Evolutionary conservation across 2,113 vertebrate species (phyloP), one percentile per base, ranked within the genome.

Genomic region (Platanista minor): DNA sequence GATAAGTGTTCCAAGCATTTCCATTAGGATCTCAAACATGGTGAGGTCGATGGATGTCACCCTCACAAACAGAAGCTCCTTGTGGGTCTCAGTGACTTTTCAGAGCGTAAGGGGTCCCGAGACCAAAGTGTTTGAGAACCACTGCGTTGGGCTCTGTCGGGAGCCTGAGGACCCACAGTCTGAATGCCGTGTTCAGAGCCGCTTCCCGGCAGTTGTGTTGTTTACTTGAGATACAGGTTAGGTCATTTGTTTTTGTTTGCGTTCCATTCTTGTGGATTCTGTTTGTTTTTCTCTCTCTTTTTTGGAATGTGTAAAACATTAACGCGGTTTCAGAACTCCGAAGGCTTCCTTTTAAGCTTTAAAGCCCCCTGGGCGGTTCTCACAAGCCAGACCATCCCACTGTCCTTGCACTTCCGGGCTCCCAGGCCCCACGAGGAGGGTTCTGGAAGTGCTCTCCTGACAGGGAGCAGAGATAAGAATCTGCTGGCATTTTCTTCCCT

Each of bases 21-120:
- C 33, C 49, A 20, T 27, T 4, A 9, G 3, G 43, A 36, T 54
- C 67, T 36, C 57, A 6, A 46, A n/a, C 3, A 6, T 0, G n/a
- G 36, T 23, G 14, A 31, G n/a, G 10, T 1, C 0, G 0, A 3
- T 0, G 8, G 41, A 25, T 2, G 0, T 10, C n/a, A 46, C 12
- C 15, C 52, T n/a, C 8, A 7, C 23, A 25, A 8, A 20, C 0
- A 5, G 15, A 49, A 15, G 25, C 20, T 62, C 69, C 31, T 17
- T n/a, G 89, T 81, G 39, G 66, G 18, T 46, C 57, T 23, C 13
- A 0, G 14, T 10, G 57, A 27, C 12, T 11, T 23, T 9, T 49
- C 33, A 11, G 72, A 10, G 41, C 0, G 14, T 8, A 17, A n/a
- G 17, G 49, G 57, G 87, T 3, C 74, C 66, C 27, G 12, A 4